Percentiles rank a stretch among this genome's conserved stretches.
Conservation (phyloP, 2,113 vertebrate genomes). For the human region DNA sequence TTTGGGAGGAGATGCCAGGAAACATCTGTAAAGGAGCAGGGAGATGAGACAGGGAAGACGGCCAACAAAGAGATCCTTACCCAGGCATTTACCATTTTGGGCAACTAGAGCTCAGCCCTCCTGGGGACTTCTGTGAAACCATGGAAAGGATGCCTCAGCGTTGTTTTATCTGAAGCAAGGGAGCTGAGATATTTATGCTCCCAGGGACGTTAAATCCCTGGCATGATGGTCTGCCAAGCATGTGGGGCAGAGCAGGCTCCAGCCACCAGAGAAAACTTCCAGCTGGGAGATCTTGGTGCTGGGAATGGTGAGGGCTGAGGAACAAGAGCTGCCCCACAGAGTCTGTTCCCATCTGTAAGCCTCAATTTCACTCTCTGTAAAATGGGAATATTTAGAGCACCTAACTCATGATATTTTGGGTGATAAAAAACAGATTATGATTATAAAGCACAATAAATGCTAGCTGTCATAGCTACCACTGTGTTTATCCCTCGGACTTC, state of each 20-base stretch:
- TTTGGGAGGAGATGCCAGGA: not conserved
- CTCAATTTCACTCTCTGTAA: not conserved
- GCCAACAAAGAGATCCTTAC: too few relatives aligned
- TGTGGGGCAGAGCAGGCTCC: rapidly evolving
- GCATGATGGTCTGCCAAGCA: too few relatives aligned
- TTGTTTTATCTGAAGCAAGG: too few relatives aligned
- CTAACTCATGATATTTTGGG: rapidly evolving
- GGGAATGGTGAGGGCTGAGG: not conserved
- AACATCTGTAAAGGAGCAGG: not conserved
- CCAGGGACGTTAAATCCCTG: not conserved
- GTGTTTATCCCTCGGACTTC: not conserved
- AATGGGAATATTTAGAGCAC: not conserved
- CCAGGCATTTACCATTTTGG: not conserved
- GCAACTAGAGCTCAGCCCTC: not conserved
- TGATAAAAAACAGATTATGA: not conserved
- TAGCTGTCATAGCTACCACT: rapidly evolving
- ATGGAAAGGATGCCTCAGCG: rapidly evolving
- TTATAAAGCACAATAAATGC: not conserved
- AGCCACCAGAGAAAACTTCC: not conserved
- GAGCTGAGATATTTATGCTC: not conserved
- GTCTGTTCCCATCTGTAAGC: too few relatives aligned
- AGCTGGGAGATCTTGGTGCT: not conserved
- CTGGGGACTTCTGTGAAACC: not conserved
- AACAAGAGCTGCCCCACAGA: not conserved
- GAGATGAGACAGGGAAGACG: not conserved